A percentile compares a stretch with the other conserved stretches of the same genome.
Conservation (phyloP, 2,797 vertebrate genomes). For the Jordanella pulchra region DNA sequence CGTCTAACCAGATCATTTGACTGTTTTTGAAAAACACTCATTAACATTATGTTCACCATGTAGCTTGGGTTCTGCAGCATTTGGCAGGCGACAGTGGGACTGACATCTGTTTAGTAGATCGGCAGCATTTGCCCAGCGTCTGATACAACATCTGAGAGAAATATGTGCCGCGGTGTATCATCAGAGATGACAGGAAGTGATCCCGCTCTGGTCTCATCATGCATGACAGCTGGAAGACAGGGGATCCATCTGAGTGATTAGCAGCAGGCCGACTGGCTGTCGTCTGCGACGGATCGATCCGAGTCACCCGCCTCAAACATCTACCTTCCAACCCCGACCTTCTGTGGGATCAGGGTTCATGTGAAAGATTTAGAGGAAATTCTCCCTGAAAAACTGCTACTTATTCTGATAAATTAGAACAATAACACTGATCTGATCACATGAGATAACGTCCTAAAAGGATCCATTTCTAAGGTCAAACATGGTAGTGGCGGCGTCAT, state of each 20-base stretch:
- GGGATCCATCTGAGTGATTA: slow-evolving; percentile 66
- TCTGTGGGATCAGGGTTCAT: not conserved
- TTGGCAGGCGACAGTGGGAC: not conserved
- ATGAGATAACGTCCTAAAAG: too few relatives aligned
- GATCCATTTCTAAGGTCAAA: not conserved
- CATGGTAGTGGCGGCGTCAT: not conserved
- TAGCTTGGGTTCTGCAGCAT: not conserved
- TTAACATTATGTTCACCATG: not conserved
- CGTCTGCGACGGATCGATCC: slow-evolving; percentile 44
- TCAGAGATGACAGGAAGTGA: slow-evolving; percentile 2
- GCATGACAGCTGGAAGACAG: slow-evolving; percentile 53
- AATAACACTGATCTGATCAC: too few relatives aligned
- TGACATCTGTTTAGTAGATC: not conserved
- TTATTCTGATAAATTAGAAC: too few relatives aligned
- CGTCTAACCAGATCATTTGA: not conserved
- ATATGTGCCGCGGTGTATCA: not conserved
- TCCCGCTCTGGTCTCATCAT: slow-evolving; percentile 3
- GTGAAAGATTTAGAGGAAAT: too few relatives aligned
- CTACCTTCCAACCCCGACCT: not conserved
- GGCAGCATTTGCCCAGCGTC: not conserved
- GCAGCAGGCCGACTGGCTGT: slow-evolving; percentile 13
- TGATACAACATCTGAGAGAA: not conserved
- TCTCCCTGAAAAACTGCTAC: too few relatives aligned
- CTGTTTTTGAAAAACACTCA: not conserved
- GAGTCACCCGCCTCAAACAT: not conserved